Percentiles rank a stretch among this genome's conserved stretches.
These are phyloP conservation scores for Phaonia tiefii DNA, from an alignment of 2,888 invertebrate species.

Conservation along the genomic window DNA sequence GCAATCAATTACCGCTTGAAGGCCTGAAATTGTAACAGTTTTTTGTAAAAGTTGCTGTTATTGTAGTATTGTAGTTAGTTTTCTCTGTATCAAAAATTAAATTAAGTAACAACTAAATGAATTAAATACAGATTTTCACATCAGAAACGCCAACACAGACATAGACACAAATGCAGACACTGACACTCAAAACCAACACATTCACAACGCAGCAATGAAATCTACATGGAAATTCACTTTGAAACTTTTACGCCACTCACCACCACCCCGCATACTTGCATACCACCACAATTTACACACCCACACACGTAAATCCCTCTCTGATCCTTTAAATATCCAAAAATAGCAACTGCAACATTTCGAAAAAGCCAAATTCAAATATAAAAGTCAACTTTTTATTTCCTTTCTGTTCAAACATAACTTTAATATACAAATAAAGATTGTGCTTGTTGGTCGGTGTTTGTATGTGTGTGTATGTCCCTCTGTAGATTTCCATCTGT, in stretches of 20 bases:
- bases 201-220: not conserved
- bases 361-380: slow-evolving; percentile 14
- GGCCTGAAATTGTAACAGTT: slow-evolving; percentile 23
- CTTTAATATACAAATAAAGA: slow-evolving; percentile 3
- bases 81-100: slow-evolving; percentile 54
- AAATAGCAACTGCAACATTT: slow-evolving; percentile 4
- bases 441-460: not conserved
- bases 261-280: not conserved
- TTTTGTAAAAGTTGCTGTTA: not conserved
- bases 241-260: slow-evolving; percentile 43
- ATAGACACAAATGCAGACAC: too few species aligned
- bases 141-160: too few species aligned
- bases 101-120: slow-evolving; percentile 59
- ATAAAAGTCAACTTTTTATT: slow-evolving; percentile 21
- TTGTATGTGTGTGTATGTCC: not conserved
- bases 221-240: slow-evolving; percentile 60
- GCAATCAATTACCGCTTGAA: slow-evolving; percentile 53
- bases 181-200: not conserved
- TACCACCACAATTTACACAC: not conserved
- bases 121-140: slow-evolving; percentile 42
- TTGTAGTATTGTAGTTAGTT: not conserved
- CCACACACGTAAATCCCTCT: not conserved
- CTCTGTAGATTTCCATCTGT: not conserved
- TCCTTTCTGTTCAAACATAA: not conserved
- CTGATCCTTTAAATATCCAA: slow-evolving; percentile 5